Conservation (phyloP, 2,888 invertebrate species). For the Scaeva pyrastri region DNA sequence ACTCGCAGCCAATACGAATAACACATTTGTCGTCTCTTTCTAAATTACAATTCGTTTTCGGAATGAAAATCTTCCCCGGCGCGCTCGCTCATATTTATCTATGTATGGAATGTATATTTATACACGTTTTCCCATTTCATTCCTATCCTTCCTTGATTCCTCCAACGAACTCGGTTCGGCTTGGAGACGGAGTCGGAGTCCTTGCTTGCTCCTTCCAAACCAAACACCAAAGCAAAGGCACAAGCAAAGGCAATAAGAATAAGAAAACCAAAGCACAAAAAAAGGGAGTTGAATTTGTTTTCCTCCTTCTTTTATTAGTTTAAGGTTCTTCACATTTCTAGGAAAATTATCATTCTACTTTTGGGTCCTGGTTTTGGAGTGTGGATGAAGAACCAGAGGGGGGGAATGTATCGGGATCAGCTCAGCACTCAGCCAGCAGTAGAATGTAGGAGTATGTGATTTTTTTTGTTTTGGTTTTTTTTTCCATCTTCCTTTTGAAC, state of each 20-base stretch:
- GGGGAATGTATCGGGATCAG: not conserved
- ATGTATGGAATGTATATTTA: not conserved
- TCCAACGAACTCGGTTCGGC: too few relatives aligned
- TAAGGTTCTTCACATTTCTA: slow-evolving; percentile 62
- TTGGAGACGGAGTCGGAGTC: slow-evolving; percentile 7
- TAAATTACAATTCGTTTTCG: slow-evolving; percentile 63
- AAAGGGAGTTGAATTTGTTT: slow-evolving; percentile 34
- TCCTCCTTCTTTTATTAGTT: slow-evolving; percentile 69
- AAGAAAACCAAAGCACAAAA: not conserved
- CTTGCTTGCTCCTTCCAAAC: slow-evolving; percentile 44
- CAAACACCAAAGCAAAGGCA: not conserved
- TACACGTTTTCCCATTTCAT: slow-evolving; percentile 67
- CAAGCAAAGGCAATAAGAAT: slow-evolving; percentile 8
- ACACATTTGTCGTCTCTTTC: slow-evolving; percentile 61
- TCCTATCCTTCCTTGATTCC: slow-evolving; percentile 49
- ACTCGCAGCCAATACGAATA: slow-evolving; percentile 23
- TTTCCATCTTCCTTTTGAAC: slow-evolving; percentile 62
- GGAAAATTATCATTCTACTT: slow-evolving; percentile 71
- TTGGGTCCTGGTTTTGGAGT: too few relatives aligned
- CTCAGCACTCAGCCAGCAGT: not conserved
- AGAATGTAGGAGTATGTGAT: slow-evolving; percentile 6
- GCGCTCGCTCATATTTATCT: slow-evolving; percentile 46
- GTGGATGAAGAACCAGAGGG: too few relatives aligned
- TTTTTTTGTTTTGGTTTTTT: slow-evolving; percentile 22
- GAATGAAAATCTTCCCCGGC: slow-evolving; percentile 56